phyloP scores from a whole-genome alignment of 2,888 invertebrate genomes.

The Eueremaeus valkanovi region DNA sequence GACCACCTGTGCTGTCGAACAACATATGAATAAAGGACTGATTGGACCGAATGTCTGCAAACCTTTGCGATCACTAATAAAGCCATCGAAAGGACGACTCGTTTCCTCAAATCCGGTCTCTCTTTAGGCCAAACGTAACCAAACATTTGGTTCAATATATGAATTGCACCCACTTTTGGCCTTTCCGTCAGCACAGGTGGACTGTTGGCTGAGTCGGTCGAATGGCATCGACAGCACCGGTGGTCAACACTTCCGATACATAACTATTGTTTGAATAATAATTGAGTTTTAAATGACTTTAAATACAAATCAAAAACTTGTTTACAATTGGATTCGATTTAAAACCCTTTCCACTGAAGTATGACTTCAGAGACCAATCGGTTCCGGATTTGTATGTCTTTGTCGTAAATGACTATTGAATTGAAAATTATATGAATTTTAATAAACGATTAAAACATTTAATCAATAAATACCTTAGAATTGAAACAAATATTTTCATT shows the following conservation, averaged over 20 bases:
- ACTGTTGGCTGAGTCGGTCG: background rate
- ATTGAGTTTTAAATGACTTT: background rate
- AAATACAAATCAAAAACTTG: background rate
- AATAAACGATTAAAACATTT: too few species aligned
- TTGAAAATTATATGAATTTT: too few species aligned
- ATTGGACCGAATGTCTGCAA: constrained; percentile 19
- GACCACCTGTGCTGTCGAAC: constrained; percentile 59
- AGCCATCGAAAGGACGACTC: constrained; percentile 71
- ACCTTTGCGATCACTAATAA: constrained; percentile 57
- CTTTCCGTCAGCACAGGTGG: background rate
- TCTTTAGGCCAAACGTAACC: constrained; percentile 94
- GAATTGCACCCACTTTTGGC: constrained; percentile 49
- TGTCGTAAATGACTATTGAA: too few species aligned
- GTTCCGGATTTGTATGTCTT: too few species aligned
- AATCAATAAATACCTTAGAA: too few species aligned
- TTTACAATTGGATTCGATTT: too few species aligned
- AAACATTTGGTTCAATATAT: constrained; percentile 83
- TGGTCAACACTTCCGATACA: background rate
- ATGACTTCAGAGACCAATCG: too few species aligned
- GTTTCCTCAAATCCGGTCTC: constrained; percentile 65
- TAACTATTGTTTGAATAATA: background rate
- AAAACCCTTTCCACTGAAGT: too few species aligned
- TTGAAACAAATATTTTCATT: too few species aligned
- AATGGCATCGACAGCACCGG: background rate
- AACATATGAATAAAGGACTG: constrained; percentile 25